Evolutionary conservation across 2,797 vertebrate species (phyloP).

Genomic region (Crocodylus rhombifer): DNA sequence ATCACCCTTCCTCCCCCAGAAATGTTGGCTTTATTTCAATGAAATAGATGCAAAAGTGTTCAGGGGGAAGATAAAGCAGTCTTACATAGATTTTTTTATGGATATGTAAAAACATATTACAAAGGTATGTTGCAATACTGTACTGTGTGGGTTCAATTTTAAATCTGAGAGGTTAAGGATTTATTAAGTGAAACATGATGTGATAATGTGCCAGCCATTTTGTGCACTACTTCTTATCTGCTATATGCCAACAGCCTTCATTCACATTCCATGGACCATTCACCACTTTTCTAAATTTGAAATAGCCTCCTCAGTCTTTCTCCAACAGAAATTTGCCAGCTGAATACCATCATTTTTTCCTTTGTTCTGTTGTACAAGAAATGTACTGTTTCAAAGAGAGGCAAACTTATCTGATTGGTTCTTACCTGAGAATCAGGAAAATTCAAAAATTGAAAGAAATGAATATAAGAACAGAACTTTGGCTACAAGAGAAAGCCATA

Average conservation of each 20-base stretch:
- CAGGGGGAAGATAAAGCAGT: background rate
- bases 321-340: constrained; percentile 39
- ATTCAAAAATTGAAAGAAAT: constrained; percentile 29
- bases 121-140: background rate
- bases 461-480: constrained; percentile 2
- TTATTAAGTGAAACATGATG: background rate
- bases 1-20: too few relatives aligned
- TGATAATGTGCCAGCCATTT: background rate
- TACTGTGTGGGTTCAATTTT: background rate
- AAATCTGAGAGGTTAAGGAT: background rate
- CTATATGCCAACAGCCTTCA: background rate
- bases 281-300: constrained; percentile 31
- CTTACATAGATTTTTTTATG: background rate
- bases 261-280: constrained; percentile 25
- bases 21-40: background rate
- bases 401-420: constrained; percentile 39
- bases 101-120: background rate
- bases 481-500: background rate
- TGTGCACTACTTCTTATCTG: background rate
- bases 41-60: background rate
- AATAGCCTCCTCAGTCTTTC: constrained; percentile 32
- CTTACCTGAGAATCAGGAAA: constrained; percentile 39
- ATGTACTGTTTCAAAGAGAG: constrained; percentile 11
- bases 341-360: constrained; percentile 34
- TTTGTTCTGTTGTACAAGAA: constrained; percentile 39